Percentiles rank a stretch among this genome's conserved stretches.
Evolutionary conservation across 2,797 vertebrate genomes (phyloP).

Genomic region (Enteromius viviparus): DNA sequence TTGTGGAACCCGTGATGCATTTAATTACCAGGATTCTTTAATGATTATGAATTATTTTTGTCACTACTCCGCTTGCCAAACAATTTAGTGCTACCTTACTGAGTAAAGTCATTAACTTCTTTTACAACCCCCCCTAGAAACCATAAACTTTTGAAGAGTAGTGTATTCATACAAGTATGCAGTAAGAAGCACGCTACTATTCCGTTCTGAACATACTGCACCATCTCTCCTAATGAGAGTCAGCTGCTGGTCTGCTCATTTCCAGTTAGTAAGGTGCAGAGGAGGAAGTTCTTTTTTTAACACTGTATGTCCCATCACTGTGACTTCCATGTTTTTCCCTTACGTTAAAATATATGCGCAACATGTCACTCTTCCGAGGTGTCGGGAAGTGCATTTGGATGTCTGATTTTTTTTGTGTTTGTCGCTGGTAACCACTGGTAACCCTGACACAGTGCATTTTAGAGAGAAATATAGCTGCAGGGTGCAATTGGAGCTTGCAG

Average conservation of each 20-base stretch:
- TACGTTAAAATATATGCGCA: neutral
- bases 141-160: neutral
- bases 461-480: conserved; percentile 68
- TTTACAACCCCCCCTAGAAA: neutral
- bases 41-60: neutral
- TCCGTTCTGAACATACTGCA: conserved; percentile 2
- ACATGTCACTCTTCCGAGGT: neutral
- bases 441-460: conserved; percentile 73
- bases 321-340: neutral
- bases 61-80: neutral
- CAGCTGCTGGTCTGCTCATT: neutral
- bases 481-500: conserved; percentile 66
- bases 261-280: conserved; percentile 1
- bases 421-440: conserved; percentile 62
- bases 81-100: neutral
- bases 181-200: too few relatives aligned
- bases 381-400: neutral
- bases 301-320: neutral
- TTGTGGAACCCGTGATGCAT: neutral
- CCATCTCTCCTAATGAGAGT: conserved; percentile 7
- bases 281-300: neutral
- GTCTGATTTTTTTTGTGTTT: conserved; percentile 59
- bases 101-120: neutral
- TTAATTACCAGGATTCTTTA: neutral
- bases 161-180: neutral